Percentiles rank a stretch among this genome's conserved stretches.
Evolutionary conservation across 2,888 invertebrate species (phyloP).

Genomic region (Drosophila prolongata): DNA sequence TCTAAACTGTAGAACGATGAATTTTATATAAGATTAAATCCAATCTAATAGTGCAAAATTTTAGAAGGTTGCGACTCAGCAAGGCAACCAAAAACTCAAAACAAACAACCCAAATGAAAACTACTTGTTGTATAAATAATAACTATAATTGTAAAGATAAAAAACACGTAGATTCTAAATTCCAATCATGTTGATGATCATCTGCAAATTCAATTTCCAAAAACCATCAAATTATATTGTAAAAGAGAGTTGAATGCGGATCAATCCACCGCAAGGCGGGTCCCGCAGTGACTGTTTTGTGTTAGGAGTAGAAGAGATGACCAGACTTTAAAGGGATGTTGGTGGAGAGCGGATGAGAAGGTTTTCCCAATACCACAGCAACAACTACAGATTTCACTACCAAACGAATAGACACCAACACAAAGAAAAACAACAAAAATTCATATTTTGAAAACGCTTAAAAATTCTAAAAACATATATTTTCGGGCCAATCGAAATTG

Average conservation of each 20-base stretch:
- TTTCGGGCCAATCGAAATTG: slow-evolving; percentile 67
- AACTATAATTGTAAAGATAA: slow-evolving; percentile 45
- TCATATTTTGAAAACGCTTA: slow-evolving; percentile 56
- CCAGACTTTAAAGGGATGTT: slow-evolving; percentile 48
- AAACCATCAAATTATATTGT: slow-evolving; percentile 44
- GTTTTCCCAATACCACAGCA: slow-evolving; percentile 55
- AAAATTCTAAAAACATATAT: slow-evolving; percentile 48
- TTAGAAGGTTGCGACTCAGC: slow-evolving; percentile 61
- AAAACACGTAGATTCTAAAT: slow-evolving; percentile 60
- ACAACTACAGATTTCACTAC: slow-evolving; percentile 37
- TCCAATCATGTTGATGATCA: slow-evolving; percentile 74
- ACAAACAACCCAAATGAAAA: slow-evolving; percentile 40
- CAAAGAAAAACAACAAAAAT: slow-evolving; percentile 29
- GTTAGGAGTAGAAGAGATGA: slow-evolving; percentile 51
- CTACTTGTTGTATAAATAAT: slow-evolving; percentile 70
- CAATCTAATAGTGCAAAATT: slow-evolving; percentile 70
- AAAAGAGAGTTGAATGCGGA: slow-evolving; percentile 49
- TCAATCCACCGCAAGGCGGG: slow-evolving; percentile 22
- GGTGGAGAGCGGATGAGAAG: slow-evolving; percentile 63
- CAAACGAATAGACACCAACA: slow-evolving; percentile 34
- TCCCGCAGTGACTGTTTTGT: slow-evolving; percentile 64
- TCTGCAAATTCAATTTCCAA: slow-evolving; percentile 60
- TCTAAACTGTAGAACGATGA: slow-evolving; percentile 58
- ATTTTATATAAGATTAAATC: slow-evolving; percentile 60
- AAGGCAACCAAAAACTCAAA: slow-evolving; percentile 60